phyloP scores from a whole-genome alignment of 2,888 invertebrate genomes.

The Acholoe squamosa region DNA sequence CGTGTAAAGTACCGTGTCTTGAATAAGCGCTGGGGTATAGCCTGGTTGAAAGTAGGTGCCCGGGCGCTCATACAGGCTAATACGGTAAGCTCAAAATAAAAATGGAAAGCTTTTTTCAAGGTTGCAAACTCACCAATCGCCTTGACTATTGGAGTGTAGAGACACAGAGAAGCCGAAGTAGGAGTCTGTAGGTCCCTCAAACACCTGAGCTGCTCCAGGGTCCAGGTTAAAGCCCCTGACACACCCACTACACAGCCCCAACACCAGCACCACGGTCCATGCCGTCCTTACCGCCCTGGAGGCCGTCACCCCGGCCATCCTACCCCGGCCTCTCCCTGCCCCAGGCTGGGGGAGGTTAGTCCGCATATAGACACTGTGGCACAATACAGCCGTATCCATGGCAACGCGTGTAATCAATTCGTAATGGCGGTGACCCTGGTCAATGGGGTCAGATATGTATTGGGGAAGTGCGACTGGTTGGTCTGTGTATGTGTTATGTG shows the following conservation, averaged over 20 bases:
- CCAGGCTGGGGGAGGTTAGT: background rate
- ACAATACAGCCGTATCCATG: slow-evolving; percentile 2
- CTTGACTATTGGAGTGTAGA: background rate
- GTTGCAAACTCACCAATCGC: slow-evolving; percentile 12
- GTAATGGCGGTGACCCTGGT: slow-evolving; percentile 27
- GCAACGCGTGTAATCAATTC: slow-evolving; percentile 28
- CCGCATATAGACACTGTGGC: background rate
- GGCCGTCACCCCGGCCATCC: background rate
- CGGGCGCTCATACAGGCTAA: no score
- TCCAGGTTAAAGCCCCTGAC: background rate
- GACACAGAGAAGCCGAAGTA: slow-evolving; percentile 38
- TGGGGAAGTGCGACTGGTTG: background rate
- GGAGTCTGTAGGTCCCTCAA: background rate
- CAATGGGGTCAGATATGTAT: slow-evolving; percentile 8
- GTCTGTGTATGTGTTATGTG: background rate
- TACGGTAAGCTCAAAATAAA: no score
- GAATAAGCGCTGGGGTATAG: no score
- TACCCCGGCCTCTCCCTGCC: background rate
- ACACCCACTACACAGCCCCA: background rate
- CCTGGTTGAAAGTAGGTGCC: no score
- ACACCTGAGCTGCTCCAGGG: background rate
- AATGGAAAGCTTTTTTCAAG: no score
- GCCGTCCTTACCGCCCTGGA: background rate
- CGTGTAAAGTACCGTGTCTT: no score
- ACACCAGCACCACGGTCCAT: background rate